Percentiles rank a stretch among this genome's conserved stretches.
These are phyloP conservation scores for Paradisaea rubra DNA, from an alignment of 2,113 vertebrate genomes.

Conservation along the genomic window DNA sequence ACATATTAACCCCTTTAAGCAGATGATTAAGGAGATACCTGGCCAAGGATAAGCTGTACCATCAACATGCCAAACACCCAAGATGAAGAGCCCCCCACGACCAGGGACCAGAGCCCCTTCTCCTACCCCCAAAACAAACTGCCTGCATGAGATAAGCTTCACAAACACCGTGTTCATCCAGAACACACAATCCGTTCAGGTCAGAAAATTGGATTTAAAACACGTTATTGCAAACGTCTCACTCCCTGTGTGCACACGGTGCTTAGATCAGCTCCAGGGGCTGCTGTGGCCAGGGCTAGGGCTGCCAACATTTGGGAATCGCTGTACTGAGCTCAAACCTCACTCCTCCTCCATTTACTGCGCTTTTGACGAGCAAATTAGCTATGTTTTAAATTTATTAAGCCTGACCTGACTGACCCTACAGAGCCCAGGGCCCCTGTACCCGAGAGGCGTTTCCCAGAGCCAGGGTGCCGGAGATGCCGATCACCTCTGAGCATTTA, in stretches of 20 bases:
- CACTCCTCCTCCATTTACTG: background rate
- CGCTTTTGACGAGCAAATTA: background rate
- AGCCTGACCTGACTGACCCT: background rate
- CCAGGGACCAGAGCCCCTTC: background rate
- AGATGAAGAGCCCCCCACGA: fast-evolving
- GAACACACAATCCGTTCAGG: background rate
- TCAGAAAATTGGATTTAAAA: background rate
- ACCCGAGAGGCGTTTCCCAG: fast-evolving
- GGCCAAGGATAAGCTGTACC: background rate
- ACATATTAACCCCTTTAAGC: background rate
- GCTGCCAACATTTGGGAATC: background rate
- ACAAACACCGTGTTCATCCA: background rate
- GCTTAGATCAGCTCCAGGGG: background rate
- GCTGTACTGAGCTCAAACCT: background rate
- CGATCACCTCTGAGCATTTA: fast-evolving
- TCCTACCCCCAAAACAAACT: background rate
- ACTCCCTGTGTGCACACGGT: fast-evolving
- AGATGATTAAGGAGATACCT: background rate
- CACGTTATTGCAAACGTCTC: background rate
- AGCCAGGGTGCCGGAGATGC: background rate
- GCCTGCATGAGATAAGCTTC: background rate
- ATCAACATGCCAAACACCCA: fast-evolving
- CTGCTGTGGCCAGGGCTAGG: background rate
- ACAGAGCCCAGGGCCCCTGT: background rate
- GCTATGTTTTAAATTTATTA: background rate